Conservation (phyloP, 2,113 vertebrate species). For the Pseudopipra pipra region DNA sequence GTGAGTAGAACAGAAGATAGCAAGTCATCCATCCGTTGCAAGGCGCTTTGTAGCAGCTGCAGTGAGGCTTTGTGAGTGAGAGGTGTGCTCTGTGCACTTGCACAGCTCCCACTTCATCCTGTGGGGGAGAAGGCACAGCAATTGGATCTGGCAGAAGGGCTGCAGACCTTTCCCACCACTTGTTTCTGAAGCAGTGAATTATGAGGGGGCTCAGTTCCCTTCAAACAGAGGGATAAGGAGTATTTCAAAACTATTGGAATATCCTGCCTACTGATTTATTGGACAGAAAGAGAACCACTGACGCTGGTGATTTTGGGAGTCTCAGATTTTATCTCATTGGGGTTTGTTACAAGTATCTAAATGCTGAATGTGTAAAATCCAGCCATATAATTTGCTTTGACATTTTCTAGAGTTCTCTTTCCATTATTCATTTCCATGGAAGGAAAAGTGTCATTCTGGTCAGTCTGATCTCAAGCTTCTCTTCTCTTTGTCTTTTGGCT, state of each 20-base stretch:
- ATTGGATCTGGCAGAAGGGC: background rate
- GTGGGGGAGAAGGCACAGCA: background rate
- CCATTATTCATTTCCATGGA: background rate
- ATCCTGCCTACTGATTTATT: background rate
- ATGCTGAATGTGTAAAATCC: background rate
- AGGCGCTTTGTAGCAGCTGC: background rate
- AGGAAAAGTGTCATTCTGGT: background rate
- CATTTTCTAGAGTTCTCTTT: background rate
- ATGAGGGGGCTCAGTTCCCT: background rate
- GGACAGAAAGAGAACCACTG: background rate
- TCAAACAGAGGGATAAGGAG: background rate
- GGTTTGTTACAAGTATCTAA: background rate
- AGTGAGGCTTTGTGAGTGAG: background rate
- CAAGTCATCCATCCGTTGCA: background rate
- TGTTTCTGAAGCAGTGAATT: background rate
- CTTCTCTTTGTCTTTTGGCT: background rate
- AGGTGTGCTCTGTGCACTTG: background rate
- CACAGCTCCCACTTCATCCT: background rate
- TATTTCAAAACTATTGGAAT: background rate
- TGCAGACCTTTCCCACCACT: background rate
- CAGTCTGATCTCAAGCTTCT: background rate
- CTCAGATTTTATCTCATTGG: background rate
- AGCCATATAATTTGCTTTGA: background rate
- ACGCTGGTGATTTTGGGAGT: rapidly evolving
- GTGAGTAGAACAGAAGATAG: too few relatives aligned